Percentiles rank a stretch among this genome's conserved stretches.
Evolutionary conservation across 2,797 vertebrate genomes (phyloP).

Genomic region (Phrynocephalus vlangalii): DNA sequence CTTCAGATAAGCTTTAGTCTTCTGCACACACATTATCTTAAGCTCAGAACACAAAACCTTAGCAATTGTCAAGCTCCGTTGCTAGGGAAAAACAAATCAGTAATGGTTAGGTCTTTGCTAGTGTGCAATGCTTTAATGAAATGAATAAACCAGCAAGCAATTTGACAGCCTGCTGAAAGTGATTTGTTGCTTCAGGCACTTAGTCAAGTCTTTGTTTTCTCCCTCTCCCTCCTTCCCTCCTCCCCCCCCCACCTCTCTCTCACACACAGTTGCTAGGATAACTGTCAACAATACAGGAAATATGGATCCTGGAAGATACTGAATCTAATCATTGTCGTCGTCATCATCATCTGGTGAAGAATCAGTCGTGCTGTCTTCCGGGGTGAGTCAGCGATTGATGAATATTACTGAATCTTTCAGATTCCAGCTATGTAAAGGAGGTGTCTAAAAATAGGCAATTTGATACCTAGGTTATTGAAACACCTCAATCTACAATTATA

Average conservation of each 20-base stretch:
- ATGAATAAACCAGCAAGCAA: not conserved
- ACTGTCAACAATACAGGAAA: slow-evolving; percentile 71
- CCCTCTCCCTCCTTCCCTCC: slow-evolving; percentile 23
- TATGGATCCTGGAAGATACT: slow-evolving; percentile 44
- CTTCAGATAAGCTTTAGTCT: slow-evolving; percentile 8
- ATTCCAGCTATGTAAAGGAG: slow-evolving; percentile 44
- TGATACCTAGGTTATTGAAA: slow-evolving; percentile 38
- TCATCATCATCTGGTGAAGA: slow-evolving; percentile 47
- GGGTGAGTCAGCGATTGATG: slow-evolving; percentile 63
- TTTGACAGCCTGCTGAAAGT: slow-evolving; percentile 31
- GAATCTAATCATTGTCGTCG: slow-evolving; percentile 25
- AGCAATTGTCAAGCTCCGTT: slow-evolving; percentile 1
- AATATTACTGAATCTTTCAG: slow-evolving; percentile 53
- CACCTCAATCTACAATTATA: slow-evolving; percentile 50
- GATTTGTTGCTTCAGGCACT: slow-evolving; percentile 36
- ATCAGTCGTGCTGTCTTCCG: not conserved
- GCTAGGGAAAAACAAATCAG: not conserved
- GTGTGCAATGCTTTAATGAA: not conserved
- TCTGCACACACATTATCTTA: not conserved
- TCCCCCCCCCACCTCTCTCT: too few relatives aligned
- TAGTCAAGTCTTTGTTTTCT: slow-evolving; percentile 37
- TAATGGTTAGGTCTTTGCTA: slow-evolving; percentile 27
- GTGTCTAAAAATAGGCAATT: slow-evolving; percentile 43
- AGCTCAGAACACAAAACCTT: slow-evolving; percentile 20
- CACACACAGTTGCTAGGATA: slow-evolving; percentile 64